phyloP scores from a whole-genome alignment of 2,888 invertebrate genomes.

The Augochlorella aurata region DNA sequence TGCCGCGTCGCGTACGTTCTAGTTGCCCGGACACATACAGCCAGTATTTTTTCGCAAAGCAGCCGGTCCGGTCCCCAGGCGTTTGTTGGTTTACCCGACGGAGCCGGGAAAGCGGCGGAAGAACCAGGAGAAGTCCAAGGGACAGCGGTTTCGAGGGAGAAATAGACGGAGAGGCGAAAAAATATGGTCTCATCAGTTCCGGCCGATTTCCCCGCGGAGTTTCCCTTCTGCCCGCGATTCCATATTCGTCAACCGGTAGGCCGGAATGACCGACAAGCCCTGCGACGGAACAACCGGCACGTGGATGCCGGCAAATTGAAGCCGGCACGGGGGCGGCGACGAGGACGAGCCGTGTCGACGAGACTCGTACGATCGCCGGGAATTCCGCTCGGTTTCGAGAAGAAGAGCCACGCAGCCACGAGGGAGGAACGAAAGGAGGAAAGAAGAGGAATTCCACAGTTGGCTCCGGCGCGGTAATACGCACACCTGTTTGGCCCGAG shows the following conservation, averaged over 20 bases:
- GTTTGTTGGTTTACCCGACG: background rate
- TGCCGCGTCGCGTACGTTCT: background rate
- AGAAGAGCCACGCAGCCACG: background rate
- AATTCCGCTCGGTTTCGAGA: conserved; percentile 14
- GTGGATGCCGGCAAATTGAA: conserved; percentile 56
- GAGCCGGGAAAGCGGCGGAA: background rate
- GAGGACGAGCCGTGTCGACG: conserved; percentile 2
- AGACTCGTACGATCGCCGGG: conserved; percentile 13
- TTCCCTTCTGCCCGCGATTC: conserved; percentile 48
- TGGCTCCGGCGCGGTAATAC: conserved; percentile 70
- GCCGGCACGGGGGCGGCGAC: background rate
- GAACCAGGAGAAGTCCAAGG: conserved; percentile 16
- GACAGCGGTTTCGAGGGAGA: conserved; percentile 13
- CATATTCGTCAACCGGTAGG: conserved; percentile 57
- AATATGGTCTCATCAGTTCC: conserved; percentile 58
- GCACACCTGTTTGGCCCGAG: conserved; percentile 76
- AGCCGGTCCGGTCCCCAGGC: background rate
- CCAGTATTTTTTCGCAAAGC: conserved; percentile 2
- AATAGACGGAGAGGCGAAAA: conserved; percentile 18
- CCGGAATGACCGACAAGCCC: background rate
- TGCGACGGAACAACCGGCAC: conserved; percentile 8
- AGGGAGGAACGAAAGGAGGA: background rate
- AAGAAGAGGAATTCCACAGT: conserved; percentile 45
- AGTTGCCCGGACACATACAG: background rate
- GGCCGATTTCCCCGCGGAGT: conserved; percentile 61